Percentiles rank a stretch among this genome's conserved stretches.
Conservation (phyloP, 35 echinoderm and acorn worm genomes). For the Antedon bifida region DNA sequence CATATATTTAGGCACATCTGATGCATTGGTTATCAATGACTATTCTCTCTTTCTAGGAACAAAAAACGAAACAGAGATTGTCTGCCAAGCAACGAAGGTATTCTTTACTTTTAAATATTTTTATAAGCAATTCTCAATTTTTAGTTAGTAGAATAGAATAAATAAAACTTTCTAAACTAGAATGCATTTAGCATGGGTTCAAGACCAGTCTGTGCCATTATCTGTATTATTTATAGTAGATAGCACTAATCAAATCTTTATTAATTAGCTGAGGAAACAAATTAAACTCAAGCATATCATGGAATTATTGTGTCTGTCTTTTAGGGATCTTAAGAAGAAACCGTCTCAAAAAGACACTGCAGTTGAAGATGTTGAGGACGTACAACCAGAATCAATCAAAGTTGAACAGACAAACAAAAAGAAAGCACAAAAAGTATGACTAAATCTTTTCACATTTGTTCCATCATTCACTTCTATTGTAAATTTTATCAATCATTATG, state of each 20-base stretch:
- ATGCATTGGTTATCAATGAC: too few species aligned
- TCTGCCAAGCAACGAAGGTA: slow-evolving; percentile 84
- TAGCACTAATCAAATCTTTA: too few species aligned
- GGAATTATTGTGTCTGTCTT: background rate
- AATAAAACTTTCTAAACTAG: too few species aligned
- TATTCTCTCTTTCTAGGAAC: slow-evolving; percentile 9
- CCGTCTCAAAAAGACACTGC: background rate
- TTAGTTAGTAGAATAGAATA: too few species aligned
- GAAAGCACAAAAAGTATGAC: background rate
- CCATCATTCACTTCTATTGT: too few species aligned
- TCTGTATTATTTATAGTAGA: too few species aligned
- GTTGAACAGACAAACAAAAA: background rate
- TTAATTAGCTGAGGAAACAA: too few species aligned
- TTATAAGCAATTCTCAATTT: too few species aligned
- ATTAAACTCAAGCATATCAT: background rate
- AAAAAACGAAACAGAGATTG: slow-evolving; percentile 21
- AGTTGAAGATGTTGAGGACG: background rate
- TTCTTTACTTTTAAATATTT: background rate
- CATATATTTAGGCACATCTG: too few species aligned
- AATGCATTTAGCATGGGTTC: too few species aligned
- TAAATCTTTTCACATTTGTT: background rate
- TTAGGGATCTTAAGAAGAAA: background rate
- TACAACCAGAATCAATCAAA: background rate
- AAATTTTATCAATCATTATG: too few species aligned
- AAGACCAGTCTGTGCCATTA: too few species aligned